Base-by-base conservation (phyloP, 2,113 vertebrate genomes). In the Bufo bufo region DNA sequence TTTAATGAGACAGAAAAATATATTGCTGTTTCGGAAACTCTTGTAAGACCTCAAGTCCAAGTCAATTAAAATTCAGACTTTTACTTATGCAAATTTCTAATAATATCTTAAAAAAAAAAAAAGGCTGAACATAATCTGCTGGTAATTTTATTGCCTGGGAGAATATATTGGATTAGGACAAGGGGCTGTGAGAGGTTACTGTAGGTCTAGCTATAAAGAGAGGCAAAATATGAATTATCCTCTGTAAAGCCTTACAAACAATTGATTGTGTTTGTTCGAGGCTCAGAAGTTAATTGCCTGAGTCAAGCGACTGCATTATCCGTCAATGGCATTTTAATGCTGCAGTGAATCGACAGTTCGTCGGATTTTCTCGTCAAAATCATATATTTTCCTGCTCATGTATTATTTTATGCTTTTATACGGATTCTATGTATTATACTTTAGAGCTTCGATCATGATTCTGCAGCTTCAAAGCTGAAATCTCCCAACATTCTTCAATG, bases 241-340 rank as follows among this genome's bases (percentile, higher is more conserved):
- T 59, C 20, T 86, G n/a, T 20, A n/a, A 78, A 65, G 65, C 58
- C 20, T 10, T 43, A 77, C 59, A 86, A 85, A 84, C 56, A 86
- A 77, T 59, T 86, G 71, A 78, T 86, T n/a, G 33, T 77, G 75
- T 77, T 86, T 77, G 72, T 86, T 54, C 72, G 4, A 52, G 72
- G 56, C 84, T 63, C 84, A 77, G 33, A 65, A 86, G 84, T 77
- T 86, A 86, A 77, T 86, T 86, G 54, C 52, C 49, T 49, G 74
- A 86, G 84, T 49, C 72, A 61, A 77, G 45, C 50, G 33, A 17
- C 84, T 50, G 72, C 72, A 65, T 52, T 77, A 85, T 85, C 56
- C 45, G 17, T 59, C 50, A 77, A 63, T 85, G 84, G 75, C 59
- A 58, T 19, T 74, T 54, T 78, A 54, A 78, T 43, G 56, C 56